A percentile compares a stretch with the other conserved stretches of the same genome.
Evolutionary conservation across 2,113 vertebrate genomes (phyloP).

Genomic region (Neolamprologus kungweensis): DNA sequence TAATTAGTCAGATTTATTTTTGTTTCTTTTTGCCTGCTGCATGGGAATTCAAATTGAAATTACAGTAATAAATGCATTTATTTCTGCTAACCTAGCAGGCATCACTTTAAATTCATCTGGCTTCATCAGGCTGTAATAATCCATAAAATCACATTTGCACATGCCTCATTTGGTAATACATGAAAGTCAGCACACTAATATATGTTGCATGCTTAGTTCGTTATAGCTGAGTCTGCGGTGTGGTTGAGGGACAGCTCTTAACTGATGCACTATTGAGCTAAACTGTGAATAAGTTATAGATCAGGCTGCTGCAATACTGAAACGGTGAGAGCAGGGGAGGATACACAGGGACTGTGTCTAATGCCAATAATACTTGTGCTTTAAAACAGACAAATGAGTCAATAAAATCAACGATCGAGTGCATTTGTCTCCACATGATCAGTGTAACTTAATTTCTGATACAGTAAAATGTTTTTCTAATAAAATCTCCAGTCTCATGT

Average conservation of each 20-base stretch:
- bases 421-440: background rate
- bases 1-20: background rate
- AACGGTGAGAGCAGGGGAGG: background rate
- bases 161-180: background rate
- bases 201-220: background rate
- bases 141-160: background rate
- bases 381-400: background rate
- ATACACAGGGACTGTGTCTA: background rate
- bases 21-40: slow-evolving; percentile 12
- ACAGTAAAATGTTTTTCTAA: slow-evolving; percentile 22
- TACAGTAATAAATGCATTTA: background rate
- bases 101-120: background rate
- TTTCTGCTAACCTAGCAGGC: background rate
- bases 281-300: slow-evolving; percentile 58
- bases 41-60: background rate
- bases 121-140: background rate
- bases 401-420: background rate
- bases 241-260: background rate
- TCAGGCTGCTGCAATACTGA: slow-evolving; percentile 42
- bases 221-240: background rate
- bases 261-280: slow-evolving; percentile 48
- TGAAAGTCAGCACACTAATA: background rate
- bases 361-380: background rate
- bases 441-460: slow-evolving; percentile 8
- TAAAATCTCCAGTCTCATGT: background rate